Evolutionary conservation across 2,888 invertebrate genomes (phyloP).

Genomic region (Caenorhabditis sp.): DNA sequence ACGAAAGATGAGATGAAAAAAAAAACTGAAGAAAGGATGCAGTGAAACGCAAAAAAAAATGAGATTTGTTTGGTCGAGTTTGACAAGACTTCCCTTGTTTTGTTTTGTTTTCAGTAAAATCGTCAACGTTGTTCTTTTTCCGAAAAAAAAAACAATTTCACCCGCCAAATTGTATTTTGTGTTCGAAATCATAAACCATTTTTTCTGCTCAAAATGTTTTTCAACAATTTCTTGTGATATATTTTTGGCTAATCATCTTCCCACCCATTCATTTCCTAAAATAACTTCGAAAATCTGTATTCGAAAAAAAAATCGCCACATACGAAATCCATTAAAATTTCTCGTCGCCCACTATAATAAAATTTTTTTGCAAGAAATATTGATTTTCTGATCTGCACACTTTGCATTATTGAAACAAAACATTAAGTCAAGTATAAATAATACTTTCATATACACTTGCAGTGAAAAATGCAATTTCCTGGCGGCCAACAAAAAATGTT

Average conservation of each 20-base stretch:
- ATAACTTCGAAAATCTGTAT: background rate
- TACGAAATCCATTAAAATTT: slow-evolving; percentile 1
- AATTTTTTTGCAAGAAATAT: background rate
- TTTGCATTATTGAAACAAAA: background rate
- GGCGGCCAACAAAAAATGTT: background rate
- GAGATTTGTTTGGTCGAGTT: background rate
- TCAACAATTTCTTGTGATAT: too few relatives aligned
- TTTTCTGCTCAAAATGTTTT: background rate
- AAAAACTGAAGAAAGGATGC: slow-evolving; percentile 10
- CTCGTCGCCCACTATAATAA: slow-evolving; percentile 1
- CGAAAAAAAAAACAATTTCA: too few relatives aligned
- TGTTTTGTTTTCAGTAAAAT: background rate
- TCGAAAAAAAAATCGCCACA: background rate
- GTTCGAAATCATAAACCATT: background rate
- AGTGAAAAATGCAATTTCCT: background rate
- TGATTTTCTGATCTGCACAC: background rate
- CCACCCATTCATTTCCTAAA: background rate
- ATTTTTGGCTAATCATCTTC: too few relatives aligned
- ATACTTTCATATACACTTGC: background rate
- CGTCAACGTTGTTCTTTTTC: background rate
- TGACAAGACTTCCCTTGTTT: background rate
- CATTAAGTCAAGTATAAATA: background rate
- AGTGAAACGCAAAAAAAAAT: background rate
- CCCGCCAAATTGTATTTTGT: too few relatives aligned
- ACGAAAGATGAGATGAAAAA: slow-evolving; percentile 16